Percentiles rank a stretch among this genome's conserved stretches.
These are phyloP conservation scores for Phymanthus crucifer DNA, from an alignment of 92 coral and sea anemone species.

Conservation along the genomic window DNA sequence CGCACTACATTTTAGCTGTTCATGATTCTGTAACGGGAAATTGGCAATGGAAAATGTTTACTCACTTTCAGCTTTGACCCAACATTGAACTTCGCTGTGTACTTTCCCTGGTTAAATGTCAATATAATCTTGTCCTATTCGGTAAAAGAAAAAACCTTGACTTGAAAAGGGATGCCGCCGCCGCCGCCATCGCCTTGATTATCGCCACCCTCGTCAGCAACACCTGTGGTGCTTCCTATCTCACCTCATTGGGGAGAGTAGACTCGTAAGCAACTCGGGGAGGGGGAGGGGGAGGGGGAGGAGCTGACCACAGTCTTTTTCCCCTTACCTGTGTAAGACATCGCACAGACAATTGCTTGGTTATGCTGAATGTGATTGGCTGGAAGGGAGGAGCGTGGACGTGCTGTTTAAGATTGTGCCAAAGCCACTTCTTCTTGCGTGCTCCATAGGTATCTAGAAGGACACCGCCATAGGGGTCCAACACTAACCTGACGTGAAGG, in stretches of 20 bases:
- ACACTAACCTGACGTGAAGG: constrained; percentile 58
- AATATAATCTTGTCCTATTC: constrained; percentile 77
- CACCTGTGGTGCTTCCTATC: too few species aligned
- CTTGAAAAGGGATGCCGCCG: too few species aligned
- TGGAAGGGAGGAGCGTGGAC: constrained; percentile 99
- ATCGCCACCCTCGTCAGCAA: too few species aligned
- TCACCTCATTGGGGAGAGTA: too few species aligned
- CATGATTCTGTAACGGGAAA: background rate
- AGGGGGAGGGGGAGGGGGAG: too few species aligned
- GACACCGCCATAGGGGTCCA: constrained; percentile 91
- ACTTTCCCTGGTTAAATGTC: constrained; percentile 85
- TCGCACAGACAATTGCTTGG: constrained; percentile 83
- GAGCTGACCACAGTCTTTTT: constrained; percentile 12
- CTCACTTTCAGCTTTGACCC: constrained; percentile 91
- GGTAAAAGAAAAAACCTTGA: background rate
- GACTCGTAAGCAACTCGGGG: too few species aligned
- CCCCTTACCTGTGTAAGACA: constrained; percentile 89
- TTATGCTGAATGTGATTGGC: constrained; percentile 91
- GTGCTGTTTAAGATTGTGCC: constrained; percentile 83
- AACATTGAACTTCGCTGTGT: constrained; percentile 97
- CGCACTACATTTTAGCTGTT: background rate
- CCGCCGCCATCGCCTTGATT: too few species aligned
- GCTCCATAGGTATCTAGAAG: constrained; percentile 78
- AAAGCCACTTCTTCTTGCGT: constrained; percentile 90
- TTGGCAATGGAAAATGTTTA: background rate